A percentile compares a stretch with the other conserved stretches of the same genome.
Evolutionary conservation across 2,113 vertebrate species (phyloP).

Genomic region (Lagenorhynchus albirostris): DNA sequence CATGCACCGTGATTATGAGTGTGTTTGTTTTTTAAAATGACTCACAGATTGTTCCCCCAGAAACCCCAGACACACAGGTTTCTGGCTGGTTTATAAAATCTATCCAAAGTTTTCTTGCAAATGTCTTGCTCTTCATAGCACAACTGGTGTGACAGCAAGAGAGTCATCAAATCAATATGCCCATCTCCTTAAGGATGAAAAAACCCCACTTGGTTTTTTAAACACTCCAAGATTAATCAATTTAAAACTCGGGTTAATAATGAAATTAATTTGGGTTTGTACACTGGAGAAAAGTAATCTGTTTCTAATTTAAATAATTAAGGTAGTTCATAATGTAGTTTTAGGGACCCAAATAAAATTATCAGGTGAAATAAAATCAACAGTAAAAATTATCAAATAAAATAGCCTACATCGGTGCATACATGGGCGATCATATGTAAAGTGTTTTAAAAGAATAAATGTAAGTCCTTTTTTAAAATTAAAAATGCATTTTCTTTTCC

Average conservation of each 20-base stretch:
- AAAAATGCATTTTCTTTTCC: not conserved
- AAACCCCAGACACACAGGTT: slow-evolving; percentile 63
- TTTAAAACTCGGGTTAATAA: slow-evolving; percentile 63
- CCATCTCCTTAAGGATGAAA: not conserved
- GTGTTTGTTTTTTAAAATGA: slow-evolving; percentile 75
- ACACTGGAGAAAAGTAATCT: slow-evolving; percentile 65
- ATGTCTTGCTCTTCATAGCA: slow-evolving; percentile 13
- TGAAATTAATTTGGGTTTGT: slow-evolving; percentile 68
- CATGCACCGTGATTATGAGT: slow-evolving; percentile 59
- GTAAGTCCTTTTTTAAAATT: not conserved
- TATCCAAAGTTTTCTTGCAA: slow-evolving; percentile 56
- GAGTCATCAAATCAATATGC: not conserved
- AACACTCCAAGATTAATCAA: slow-evolving; percentile 60
- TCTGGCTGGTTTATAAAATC: slow-evolving; percentile 63
- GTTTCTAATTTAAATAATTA: slow-evolving; percentile 70
- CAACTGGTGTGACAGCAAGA: not conserved
- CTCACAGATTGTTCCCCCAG: slow-evolving; percentile 71
- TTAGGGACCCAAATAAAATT: slow-evolving; percentile 45
- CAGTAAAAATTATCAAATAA: slow-evolving; percentile 43
- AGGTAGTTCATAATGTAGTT: slow-evolving; percentile 56
- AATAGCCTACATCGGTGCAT: not conserved
- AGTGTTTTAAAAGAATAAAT: slow-evolving; percentile 36
- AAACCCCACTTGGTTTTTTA: not conserved
- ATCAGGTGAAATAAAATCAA: slow-evolving; percentile 44
- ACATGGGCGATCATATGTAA: not conserved